A percentile compares a stretch with the other conserved stretches of the same genome.
phyloP scores from a whole-genome alignment of 2,888 invertebrate genomes.

The Norana najaformis region DNA sequence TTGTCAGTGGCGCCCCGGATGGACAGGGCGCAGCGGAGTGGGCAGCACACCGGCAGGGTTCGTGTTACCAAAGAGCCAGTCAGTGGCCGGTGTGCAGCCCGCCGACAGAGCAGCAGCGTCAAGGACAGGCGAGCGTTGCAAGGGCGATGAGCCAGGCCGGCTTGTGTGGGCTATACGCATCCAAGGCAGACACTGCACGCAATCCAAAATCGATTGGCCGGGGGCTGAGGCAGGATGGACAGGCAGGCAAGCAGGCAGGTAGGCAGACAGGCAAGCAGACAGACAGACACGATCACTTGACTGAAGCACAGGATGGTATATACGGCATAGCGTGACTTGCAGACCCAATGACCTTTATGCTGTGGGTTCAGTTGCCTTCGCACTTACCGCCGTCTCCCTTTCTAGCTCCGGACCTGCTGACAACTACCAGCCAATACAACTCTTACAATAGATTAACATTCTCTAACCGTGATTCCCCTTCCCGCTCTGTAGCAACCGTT shows the following conservation, averaged over 20 bases:
- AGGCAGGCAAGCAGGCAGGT: neutral
- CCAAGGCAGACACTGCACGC: neutral
- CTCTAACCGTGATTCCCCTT: neutral
- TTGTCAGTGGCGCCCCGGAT: neutral
- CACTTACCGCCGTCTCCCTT: neutral
- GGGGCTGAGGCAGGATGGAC: neutral
- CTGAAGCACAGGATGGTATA: neutral
- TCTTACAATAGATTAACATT: neutral
- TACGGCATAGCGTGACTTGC: neutral
- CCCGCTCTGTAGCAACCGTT: neutral
- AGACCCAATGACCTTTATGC: neutral
- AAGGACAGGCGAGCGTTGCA: slow-evolving; percentile 6
- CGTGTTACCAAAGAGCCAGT: neutral
- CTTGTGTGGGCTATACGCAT: neutral
- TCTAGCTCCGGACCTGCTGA: neutral
- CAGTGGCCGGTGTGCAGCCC: neutral
- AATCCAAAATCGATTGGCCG: neutral
- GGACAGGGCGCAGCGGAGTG: slow-evolving; percentile 13
- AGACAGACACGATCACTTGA: neutral
- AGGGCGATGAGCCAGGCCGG: neutral
- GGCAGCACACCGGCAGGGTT: neutral
- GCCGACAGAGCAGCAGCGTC: neutral
- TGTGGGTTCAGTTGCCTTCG: neutral
- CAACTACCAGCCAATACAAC: neutral
- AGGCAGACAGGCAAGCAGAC: neutral